Evolutionary conservation across 2,888 invertebrate species (phyloP).

Genomic region (Drosophila siamana): DNA sequence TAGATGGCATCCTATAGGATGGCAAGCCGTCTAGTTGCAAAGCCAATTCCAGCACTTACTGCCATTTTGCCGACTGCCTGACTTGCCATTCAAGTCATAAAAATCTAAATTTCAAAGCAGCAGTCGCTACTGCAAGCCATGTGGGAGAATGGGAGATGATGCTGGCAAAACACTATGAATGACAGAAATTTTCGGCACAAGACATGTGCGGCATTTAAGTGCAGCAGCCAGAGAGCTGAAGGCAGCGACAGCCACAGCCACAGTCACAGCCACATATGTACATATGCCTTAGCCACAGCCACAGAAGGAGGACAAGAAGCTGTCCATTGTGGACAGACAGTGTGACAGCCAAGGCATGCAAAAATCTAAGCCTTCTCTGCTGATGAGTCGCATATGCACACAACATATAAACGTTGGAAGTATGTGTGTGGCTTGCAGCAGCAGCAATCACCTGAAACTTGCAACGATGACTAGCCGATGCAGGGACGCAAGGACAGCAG

Average conservation of each 20-base stretch:
- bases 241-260: too few relatives aligned
- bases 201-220: constrained; percentile 72
- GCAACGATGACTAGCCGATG: constrained; percentile 52
- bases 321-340: constrained; percentile 29
- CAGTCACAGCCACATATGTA: not conserved
- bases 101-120: constrained; percentile 80
- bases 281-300: constrained; percentile 6
- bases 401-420: constrained; percentile 15
- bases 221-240: constrained; percentile 36
- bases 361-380: constrained; percentile 73
- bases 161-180: constrained; percentile 62
- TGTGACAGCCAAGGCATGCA: constrained; percentile 64
- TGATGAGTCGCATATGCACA: constrained; percentile 58
- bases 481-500: constrained; percentile 12
- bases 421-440: constrained; percentile 49
- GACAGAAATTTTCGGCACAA: constrained; percentile 79
- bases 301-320: constrained; percentile 26
- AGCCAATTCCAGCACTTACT: constrained; percentile 71
- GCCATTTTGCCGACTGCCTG: constrained; percentile 42
- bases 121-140: constrained; percentile 36
- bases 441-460: constrained; percentile 74
- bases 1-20: constrained; percentile 59
- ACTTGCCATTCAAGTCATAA: constrained; percentile 55
- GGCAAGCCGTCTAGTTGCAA: constrained; percentile 45
- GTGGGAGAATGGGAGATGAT: constrained; percentile 44